These are phyloP conservation scores for Elephas maximus DNA, from an alignment of 2,113 vertebrate genomes.

Conservation along the genomic window DNA sequence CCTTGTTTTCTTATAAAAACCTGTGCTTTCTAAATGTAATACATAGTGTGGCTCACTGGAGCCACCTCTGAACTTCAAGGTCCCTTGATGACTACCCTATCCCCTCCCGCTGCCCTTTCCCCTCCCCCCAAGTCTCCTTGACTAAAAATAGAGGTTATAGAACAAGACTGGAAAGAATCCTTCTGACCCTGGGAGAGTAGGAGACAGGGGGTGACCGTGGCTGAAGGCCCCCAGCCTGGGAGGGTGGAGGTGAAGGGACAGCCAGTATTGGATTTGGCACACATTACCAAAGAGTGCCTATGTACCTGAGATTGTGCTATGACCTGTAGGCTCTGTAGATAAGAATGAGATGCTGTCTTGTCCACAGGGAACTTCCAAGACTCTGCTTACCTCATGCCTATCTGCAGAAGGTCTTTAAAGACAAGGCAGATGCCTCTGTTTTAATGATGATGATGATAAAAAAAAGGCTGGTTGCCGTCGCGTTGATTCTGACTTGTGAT, in stretches of 20 bases:
- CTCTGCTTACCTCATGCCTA: background rate
- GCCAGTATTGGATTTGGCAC: background rate
- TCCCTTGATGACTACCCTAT: background rate
- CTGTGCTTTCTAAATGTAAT: constrained; percentile 85
- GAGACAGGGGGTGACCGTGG: background rate
- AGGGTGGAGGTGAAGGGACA: background rate
- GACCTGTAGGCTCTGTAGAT: background rate
- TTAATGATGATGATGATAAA: background rate
- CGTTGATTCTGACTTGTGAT: background rate
- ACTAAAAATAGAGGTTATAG: constrained; percentile 40
- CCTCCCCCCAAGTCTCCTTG: constrained; percentile 10
- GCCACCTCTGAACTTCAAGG: background rate
- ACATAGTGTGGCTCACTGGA: constrained; percentile 75
- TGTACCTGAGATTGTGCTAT: background rate
- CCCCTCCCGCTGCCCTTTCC: background rate
- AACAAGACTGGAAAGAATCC: background rate
- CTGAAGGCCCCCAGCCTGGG: background rate
- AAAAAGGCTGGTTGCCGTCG: background rate
- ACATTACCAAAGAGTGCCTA: background rate
- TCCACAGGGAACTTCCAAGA: background rate
- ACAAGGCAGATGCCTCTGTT: background rate
- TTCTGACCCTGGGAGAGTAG: background rate
- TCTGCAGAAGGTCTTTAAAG: background rate
- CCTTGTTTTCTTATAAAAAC: constrained; percentile 81
- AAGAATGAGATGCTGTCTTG: background rate